These are phyloP conservation scores for Balearica regulorum DNA, from an alignment of 2,797 vertebrate genomes.

Conservation along the genomic window DNA sequence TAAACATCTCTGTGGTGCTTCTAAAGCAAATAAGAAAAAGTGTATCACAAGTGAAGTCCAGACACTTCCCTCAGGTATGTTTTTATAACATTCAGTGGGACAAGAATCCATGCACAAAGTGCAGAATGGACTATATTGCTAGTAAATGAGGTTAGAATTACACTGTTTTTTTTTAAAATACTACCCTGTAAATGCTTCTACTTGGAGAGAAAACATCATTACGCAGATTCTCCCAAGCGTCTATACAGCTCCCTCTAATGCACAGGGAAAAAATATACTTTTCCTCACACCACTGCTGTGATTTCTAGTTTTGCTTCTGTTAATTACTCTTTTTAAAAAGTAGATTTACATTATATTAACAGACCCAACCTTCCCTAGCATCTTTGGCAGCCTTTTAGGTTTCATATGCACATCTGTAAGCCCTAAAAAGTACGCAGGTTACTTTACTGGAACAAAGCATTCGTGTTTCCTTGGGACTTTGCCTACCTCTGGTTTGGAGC, in stretches of 20 bases:
- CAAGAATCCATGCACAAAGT: neutral
- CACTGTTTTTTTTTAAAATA: neutral
- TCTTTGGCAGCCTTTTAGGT: neutral
- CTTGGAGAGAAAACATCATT: neutral
- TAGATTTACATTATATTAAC: neutral
- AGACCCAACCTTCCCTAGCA: neutral
- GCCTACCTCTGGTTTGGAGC: neutral
- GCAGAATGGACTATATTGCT: neutral
- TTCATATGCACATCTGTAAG: neutral
- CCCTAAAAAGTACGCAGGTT: neutral
- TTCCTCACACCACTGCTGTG: neutral
- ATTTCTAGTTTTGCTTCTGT: neutral
- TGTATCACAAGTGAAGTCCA: neutral
- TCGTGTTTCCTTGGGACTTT: neutral
- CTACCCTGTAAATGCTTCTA: neutral
- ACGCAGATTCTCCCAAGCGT: neutral
- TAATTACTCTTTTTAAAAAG: neutral
- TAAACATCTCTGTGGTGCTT: neutral
- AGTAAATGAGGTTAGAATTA: neutral
- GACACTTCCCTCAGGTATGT: neutral
- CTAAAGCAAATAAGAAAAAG: neutral
- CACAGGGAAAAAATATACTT: neutral
- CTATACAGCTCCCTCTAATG: neutral
- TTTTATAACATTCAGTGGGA: neutral
- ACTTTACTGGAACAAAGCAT: neutral